A percentile compares a stretch with the other conserved stretches of the same genome.
phyloP scores from a whole-genome alignment of 2,113 vertebrate genomes.

The Tretioscincus oriximinensis region DNA sequence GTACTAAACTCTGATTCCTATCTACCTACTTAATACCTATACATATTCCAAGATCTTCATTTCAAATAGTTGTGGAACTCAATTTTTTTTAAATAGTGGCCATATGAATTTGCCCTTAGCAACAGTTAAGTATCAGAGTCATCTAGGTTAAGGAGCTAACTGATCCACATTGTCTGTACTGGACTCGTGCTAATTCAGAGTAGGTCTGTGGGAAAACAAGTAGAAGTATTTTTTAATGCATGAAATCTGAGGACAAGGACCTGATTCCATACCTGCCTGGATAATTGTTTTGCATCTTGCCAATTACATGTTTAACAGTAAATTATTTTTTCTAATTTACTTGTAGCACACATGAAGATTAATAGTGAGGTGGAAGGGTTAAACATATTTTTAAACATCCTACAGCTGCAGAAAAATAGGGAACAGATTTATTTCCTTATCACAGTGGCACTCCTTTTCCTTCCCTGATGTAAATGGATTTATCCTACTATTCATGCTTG shows the following conservation, averaged over 20 bases:
- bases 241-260: too few relatives aligned
- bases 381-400: not conserved
- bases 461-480: not conserved
- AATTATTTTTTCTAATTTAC: not conserved
- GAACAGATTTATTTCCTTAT: not conserved
- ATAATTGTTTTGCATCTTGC: too few relatives aligned
- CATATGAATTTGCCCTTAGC: not conserved
- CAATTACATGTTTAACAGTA: not conserved
- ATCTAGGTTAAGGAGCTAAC: too few relatives aligned
- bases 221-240: too few relatives aligned
- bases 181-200: too few relatives aligned
- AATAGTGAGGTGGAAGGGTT: not conserved
- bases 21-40: slow-evolving; percentile 25
- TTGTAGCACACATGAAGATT: not conserved
- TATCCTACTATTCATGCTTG: not conserved
- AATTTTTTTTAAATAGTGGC: too few relatives aligned
- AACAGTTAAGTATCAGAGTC: too few relatives aligned
- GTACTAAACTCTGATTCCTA: not conserved
- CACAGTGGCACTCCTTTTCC: not conserved
- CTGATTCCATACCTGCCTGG: too few relatives aligned
- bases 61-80: not conserved
- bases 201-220: too few relatives aligned
- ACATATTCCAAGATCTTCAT: not conserved
- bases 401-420: not conserved
- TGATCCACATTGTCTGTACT: too few relatives aligned